Evolutionary conservation across 2,797 vertebrate species (phyloP), one percentile per base, ranked within the genome.

Genomic region (Chrysocyon brachyurus): DNA sequence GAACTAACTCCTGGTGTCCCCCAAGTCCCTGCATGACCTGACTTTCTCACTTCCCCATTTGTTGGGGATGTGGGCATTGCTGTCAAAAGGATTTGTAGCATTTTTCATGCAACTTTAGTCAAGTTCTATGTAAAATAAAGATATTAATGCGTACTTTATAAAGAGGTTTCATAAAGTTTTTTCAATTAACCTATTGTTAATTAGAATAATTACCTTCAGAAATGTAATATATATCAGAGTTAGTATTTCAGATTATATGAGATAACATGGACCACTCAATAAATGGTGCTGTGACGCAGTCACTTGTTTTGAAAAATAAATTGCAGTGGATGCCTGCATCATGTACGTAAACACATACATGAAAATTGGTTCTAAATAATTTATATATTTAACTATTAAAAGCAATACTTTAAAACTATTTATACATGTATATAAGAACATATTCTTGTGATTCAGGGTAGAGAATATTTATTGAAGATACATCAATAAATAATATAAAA

Each of bases 341-440:
- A 91, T 9, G 70, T 9, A 49, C 17, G 15, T 75, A 75, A 49
- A 52, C 73, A 31, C 8, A 64, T 36, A 78, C 2, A 33, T 4
- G 56, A 28, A 95, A 61, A 73, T 10, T 59, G n/a, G 86, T 77
- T 93, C 64, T 81, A 90, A 90, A 46, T 54, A 87, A 31, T 64
- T 93, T 56, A 49, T 12, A 83, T 77, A 57, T 68, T 54, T 59
- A 87, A 82, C 81, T 90, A 83, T 63, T 31, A 81, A 90, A 87
- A 17, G 28, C 36, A 82, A 82, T 86, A 95, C 6, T 66, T 89
- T 79, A 66, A 90, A 59, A 26, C 31, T 96, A 56, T 61, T 90
- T 61, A 54, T 46, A 40, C 52, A 75, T 87, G 68, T 46, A 5
- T 59, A 36, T 15, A 84, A 82, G 22, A 83, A 6, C 19, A 61